Evolutionary conservation across 2,797 vertebrate species (phyloP).

Genomic region (Pangasius larnaudii): DNA sequence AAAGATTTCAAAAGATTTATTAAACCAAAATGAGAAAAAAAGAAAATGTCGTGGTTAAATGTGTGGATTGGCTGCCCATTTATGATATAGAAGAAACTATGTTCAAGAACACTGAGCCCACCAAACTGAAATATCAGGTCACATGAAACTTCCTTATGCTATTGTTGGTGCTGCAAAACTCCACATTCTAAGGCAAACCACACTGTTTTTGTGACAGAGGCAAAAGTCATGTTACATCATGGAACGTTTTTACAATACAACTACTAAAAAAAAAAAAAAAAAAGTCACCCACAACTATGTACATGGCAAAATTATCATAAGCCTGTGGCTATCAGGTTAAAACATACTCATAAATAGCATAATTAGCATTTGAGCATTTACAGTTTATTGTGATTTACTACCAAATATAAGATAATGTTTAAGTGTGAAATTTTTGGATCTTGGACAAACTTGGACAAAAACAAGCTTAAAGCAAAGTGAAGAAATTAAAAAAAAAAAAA

Average conservation of each 20-base stretch:
- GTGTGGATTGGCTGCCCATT: background rate
- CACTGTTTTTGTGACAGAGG: background rate
- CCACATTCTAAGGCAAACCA: background rate
- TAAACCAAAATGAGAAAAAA: background rate
- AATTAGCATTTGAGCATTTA: background rate
- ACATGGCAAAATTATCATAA: background rate
- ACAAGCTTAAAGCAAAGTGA: slow-evolving; percentile 7
- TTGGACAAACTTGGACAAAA: background rate
- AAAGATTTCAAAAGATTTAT: background rate
- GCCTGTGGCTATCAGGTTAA: background rate
- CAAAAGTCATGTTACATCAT: background rate
- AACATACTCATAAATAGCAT: background rate
- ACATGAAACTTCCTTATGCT: background rate
- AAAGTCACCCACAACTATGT: background rate
- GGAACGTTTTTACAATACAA: background rate
- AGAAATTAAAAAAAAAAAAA: background rate
- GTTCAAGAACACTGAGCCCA: background rate
- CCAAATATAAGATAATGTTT: background rate
- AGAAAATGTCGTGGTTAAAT: background rate
- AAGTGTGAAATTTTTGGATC: background rate
- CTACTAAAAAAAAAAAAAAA: background rate
- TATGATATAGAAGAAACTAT: background rate
- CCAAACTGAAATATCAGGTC: background rate
- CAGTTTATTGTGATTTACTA: background rate
- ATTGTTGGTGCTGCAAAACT: background rate